A percentile compares a stretch with the other conserved stretches of the same genome.
These are phyloP conservation scores for Pterophyllum scalare DNA, from an alignment of 2,113 vertebrate species.

Conservation along the genomic window DNA sequence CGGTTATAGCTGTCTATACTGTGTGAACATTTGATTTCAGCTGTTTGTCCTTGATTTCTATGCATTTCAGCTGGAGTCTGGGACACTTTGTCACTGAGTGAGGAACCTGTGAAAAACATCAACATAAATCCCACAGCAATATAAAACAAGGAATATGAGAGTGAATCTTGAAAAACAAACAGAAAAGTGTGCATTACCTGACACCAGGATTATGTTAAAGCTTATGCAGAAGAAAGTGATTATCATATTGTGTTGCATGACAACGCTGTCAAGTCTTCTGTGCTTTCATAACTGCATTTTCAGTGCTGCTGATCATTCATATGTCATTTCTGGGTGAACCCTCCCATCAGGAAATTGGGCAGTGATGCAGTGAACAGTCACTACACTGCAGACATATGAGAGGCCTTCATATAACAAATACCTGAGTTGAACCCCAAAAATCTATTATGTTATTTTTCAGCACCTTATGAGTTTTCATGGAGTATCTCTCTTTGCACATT, in stretches of 20 bases:
- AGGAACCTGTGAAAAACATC: conserved; percentile 21
- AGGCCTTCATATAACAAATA: too few relatives aligned
- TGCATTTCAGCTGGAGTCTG: neutral
- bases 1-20: rapidly evolving
- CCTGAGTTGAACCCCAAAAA: too few relatives aligned
- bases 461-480: too few relatives aligned
- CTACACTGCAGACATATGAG: rapidly evolving
- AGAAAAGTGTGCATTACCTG: conserved; percentile 24
- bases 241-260: neutral
- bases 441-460: too few relatives aligned
- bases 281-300: neutral
- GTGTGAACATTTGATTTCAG: neutral
- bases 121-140: neutral
- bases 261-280: neutral
- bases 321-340: neutral
- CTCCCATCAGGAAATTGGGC: neutral
- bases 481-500: too few relatives aligned
- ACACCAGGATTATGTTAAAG: neutral
- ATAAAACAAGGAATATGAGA: neutral
- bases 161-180: neutral
- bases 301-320: neutral
- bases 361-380: neutral
- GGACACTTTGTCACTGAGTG: neutral
- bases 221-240: neutral
- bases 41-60: rapidly evolving